phyloP scores from a whole-genome alignment of 2,797 vertebrate genomes.

The Sphaeramia orbicularis region DNA sequence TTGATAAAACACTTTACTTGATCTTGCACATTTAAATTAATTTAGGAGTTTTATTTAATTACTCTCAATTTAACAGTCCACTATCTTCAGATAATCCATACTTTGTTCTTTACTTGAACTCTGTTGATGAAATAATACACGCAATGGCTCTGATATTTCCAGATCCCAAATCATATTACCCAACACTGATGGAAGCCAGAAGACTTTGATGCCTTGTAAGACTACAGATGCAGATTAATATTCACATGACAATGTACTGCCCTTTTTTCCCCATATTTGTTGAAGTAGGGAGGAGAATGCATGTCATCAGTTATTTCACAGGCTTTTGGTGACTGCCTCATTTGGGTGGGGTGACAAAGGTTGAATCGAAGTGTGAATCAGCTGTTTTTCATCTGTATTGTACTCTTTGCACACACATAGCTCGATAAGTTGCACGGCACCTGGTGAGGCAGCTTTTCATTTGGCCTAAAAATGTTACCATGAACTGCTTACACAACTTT shows the following conservation, averaged over 20 bases:
- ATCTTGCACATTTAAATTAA: background rate
- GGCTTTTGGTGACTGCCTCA: constrained; percentile 32
- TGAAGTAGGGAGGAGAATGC: background rate
- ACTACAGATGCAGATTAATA: background rate
- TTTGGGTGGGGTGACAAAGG: constrained; percentile 52
- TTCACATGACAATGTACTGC: background rate
- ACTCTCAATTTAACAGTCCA: constrained; percentile 7
- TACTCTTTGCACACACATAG: background rate
- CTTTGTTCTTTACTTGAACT: constrained; percentile 39
- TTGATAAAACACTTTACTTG: background rate
- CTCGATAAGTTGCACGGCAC: background rate
- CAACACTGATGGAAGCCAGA: constrained; percentile 35
- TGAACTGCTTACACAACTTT: constrained; percentile 12
- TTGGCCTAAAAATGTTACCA: background rate
- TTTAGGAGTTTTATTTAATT: constrained; percentile 1
- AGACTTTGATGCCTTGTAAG: background rate
- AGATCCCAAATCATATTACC: constrained; percentile 38
- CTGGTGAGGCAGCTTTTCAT: constrained; percentile 7
- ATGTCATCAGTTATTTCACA: constrained; percentile 61
- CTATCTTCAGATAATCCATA: background rate
- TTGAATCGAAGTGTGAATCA: constrained; percentile 52
- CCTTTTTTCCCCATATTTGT: constrained; percentile 10
- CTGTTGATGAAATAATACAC: constrained; percentile 44
- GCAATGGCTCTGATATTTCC: constrained; percentile 36
- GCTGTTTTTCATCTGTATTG: constrained; percentile 20